Evolutionary conservation across 2,888 invertebrate species (phyloP).

Genomic region (Tethea ocularis): DNA sequence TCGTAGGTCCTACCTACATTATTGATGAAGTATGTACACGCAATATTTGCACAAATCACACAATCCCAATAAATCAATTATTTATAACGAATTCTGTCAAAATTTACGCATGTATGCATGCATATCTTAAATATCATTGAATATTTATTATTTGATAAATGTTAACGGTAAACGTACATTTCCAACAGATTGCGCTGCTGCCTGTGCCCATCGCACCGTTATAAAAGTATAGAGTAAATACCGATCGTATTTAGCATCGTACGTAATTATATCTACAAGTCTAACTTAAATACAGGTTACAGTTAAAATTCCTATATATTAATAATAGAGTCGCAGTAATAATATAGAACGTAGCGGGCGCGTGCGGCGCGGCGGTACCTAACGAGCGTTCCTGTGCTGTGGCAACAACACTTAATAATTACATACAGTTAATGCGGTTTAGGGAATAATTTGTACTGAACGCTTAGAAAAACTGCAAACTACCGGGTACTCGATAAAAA

Average conservation of each 20-base stretch:
- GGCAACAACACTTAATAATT: slow-evolving; percentile 50
- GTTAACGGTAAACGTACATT: slow-evolving; percentile 34
- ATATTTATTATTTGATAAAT: slow-evolving; percentile 27
- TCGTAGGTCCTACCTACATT: slow-evolving; percentile 9
- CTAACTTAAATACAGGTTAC: slow-evolving; percentile 38
- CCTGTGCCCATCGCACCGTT: slow-evolving; percentile 26
- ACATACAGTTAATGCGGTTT: slow-evolving; percentile 65
- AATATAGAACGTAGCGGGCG: slow-evolving; percentile 29
- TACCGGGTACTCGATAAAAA: slow-evolving; percentile 54
- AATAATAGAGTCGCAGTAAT: slow-evolving; percentile 52
- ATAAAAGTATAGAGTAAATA: slow-evolving; percentile 33
- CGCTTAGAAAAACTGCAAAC: slow-evolving; percentile 62
- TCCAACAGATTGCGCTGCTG: slow-evolving; percentile 32
- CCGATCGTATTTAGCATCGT: slow-evolving; percentile 36
- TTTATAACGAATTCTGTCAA: slow-evolving; percentile 47
- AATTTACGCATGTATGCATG: slow-evolving; percentile 22
- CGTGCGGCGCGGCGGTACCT: no score
- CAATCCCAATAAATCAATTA: slow-evolving; percentile 39
- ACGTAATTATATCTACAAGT: slow-evolving; percentile 41
- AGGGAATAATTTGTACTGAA: slow-evolving; percentile 58
- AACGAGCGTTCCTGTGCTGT: slow-evolving; percentile 38
- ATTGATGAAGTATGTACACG: slow-evolving; percentile 13
- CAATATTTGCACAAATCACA: slow-evolving; percentile 22
- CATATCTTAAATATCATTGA: slow-evolving; percentile 33
- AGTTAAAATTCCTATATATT: slow-evolving; percentile 50